Percentiles rank a stretch among this genome's conserved stretches.
phyloP scores from a whole-genome alignment of 1,140 invertebrate genomes.

The Agrilus planipennis region DNA sequence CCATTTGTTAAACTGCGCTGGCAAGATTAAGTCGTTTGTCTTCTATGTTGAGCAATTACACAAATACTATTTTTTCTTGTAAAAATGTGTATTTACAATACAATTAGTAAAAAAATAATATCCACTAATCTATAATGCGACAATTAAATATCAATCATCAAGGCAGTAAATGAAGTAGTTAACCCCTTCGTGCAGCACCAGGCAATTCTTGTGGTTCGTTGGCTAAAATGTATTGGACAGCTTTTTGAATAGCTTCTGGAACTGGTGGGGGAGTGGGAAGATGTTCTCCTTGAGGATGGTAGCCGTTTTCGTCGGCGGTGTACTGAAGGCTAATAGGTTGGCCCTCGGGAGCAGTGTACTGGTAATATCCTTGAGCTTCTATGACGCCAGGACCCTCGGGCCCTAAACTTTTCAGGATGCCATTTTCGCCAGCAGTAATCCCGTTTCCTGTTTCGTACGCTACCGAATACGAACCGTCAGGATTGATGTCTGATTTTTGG shows the following conservation, averaged over 20 bases:
- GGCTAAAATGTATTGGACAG: conserved; percentile 49
- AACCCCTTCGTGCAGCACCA: no score
- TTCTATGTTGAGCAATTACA: no score
- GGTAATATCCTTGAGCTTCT: conserved; percentile 16
- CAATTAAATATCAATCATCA: no score
- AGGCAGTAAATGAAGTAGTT: no score
- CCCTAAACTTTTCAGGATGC: conserved; percentile 33
- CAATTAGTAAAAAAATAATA: no score
- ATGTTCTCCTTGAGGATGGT: conserved; percentile 56
- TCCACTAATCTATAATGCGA: no score
- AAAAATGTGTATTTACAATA: no score
- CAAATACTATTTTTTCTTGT: no score
- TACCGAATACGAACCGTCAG: background rate
- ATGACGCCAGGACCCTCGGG: conserved; percentile 12
- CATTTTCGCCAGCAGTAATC: conserved; percentile 40
- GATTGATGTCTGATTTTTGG: conserved; percentile 2
- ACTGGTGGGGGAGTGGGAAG: conserved; percentile 62
- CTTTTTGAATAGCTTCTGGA: conserved; percentile 62
- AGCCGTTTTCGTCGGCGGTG: conserved; percentile 45
- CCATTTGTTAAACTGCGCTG: no score
- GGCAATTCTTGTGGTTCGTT: no score
- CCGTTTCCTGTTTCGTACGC: conserved; percentile 45
- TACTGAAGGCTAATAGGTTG: conserved; percentile 7
- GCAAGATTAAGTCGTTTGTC: no score
- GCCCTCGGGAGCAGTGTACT: conserved; percentile 22